Evolutionary conservation across 2,888 invertebrate genomes (phyloP).

Genomic region (Clistopyga incitator): DNA sequence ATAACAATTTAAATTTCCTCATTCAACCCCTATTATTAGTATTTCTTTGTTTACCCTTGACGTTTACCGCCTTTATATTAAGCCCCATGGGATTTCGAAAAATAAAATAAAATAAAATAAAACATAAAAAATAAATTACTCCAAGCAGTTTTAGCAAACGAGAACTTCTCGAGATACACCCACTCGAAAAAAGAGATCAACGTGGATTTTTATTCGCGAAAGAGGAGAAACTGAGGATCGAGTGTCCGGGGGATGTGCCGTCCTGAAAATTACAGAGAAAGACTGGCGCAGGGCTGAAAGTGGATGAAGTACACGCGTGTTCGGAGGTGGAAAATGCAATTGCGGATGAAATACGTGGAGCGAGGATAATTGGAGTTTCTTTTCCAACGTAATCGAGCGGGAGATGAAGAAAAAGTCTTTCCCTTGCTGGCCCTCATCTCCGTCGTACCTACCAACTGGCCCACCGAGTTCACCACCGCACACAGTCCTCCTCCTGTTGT

Average conservation of each 20-base stretch:
- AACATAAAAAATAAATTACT: slow-evolving; percentile 27
- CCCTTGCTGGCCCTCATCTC: slow-evolving; percentile 8
- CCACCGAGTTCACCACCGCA: not conserved
- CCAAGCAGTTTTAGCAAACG: not conserved
- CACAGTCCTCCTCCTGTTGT: slow-evolving; percentile 16
- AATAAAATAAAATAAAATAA: too few relatives aligned
- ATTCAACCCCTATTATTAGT: too few relatives aligned
- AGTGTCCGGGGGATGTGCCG: not conserved
- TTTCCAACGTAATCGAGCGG: slow-evolving; percentile 42
- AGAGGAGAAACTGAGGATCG: slow-evolving; percentile 31
- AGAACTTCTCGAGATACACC: not conserved
- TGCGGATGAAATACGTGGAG: slow-evolving; percentile 55
- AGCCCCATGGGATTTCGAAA: too few relatives aligned
- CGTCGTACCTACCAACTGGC: slow-evolving; percentile 13
- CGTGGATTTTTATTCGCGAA: slow-evolving; percentile 16
- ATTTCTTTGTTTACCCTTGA: too few relatives aligned
- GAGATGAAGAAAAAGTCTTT: slow-evolving; percentile 33
- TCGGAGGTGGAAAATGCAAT: slow-evolving; percentile 47
- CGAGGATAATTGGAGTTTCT: slow-evolving; percentile 61
- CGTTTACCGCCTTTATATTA: too few relatives aligned
- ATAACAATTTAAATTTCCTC: not conserved
- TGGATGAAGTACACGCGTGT: slow-evolving; percentile 32
- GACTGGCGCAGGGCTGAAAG: slow-evolving; percentile 22
- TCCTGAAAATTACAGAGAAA: slow-evolving; percentile 27
- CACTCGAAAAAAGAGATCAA: slow-evolving; percentile 1